Base-by-base conservation (phyloP, 1,140 invertebrate species). In the Paraescarpia echinospica region DNA sequence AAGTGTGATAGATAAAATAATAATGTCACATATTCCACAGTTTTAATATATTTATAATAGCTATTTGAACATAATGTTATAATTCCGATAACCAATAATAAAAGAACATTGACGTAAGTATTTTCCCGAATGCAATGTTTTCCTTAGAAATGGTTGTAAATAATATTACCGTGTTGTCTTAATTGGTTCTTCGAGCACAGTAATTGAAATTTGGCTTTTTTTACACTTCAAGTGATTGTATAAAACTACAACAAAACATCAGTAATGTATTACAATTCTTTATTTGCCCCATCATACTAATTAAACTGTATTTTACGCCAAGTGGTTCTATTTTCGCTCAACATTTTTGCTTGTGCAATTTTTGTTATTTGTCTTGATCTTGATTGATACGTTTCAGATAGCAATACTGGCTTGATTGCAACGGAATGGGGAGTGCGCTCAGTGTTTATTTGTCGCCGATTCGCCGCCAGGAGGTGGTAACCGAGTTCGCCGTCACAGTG, bases 141-240 rank as follows among this genome's bases (percentile, higher is more conserved):
- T 77, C 59, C 59, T 77, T 77, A 77, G 59, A 77, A 77, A 77
- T 77, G 59, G 59, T 77, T 77, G 59, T 77, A 77, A 77, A 77
- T 77, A 77, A 77, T 4, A 27, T 77, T 77, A 77, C 59, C 12
- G 59, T 27, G 0, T 77, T 31, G 22, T 22, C 27, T 77, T 77
- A 77, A 77, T 77, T 18, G 9, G 14, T 77, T 77, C 27, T 77
- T 6, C 27, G 22, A 77, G 59, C 59, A 18, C 59, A 77, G 59
- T 77, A 77, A 27, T 31, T 27, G 22, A 1, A 6, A 1, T 22
- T 12, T 77, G 14, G 4, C 18, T 77, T 77, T 77, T 2, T 31
- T 27, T 18, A 2, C 22, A 2, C 59, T n/a, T 4, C 59, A 31
- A 4, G 59, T 18, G 59, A 77, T 31, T 77, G 59, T 77, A 77